Evolutionary conservation across 2,888 invertebrate species (phyloP), one percentile per base, ranked within the genome.

Genomic region (Apamea monoglypha): DNA sequence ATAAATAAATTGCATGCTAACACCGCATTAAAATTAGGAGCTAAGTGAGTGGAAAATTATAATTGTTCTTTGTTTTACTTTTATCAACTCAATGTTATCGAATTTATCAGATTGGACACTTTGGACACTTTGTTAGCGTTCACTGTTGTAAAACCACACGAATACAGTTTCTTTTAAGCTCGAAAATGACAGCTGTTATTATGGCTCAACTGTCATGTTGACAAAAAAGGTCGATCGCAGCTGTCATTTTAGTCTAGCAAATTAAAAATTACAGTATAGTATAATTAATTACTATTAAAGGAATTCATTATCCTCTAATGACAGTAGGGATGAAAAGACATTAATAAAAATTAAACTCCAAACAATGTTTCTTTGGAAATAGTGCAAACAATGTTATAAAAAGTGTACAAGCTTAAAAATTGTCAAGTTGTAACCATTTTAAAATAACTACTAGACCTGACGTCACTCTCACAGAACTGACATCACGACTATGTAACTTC

Each of bases 31-130:
- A 63, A 81, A 74, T 81, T 67, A 74, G 40, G 4, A 85, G 70
- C 12, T 81, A 76, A 76, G 47, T 50, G 75, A 67, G 70, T 76
- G 82, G 70, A 85, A 76, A 74, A 76, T 74, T 74, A 74, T 83
- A 81, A 76, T 81, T 85, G 56, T 32, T 64, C 67, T 59, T 64
- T 76, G 56, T 84, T 74, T 59, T 44, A 76, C 56, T 59, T 66
- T 44, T 61, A 69, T 50, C 16, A 50, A 77, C 29, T n/a, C 29
- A 63, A 67, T 66, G 69, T 59, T 74, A 85, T 81, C 61, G 16
- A 29, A 56, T 63, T 76, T 67, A 81, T 73, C 66, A 66, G 61
- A 12, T 76, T 66, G 36, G 44, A 56, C 25, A 47, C 47, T n/a
- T 69, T 80, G 14, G 47, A 29, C 36, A 67, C 36, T 8, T 59